Evolutionary conservation across 2,888 invertebrate species (phyloP).

Genomic region (Invenusta paracnida): DNA sequence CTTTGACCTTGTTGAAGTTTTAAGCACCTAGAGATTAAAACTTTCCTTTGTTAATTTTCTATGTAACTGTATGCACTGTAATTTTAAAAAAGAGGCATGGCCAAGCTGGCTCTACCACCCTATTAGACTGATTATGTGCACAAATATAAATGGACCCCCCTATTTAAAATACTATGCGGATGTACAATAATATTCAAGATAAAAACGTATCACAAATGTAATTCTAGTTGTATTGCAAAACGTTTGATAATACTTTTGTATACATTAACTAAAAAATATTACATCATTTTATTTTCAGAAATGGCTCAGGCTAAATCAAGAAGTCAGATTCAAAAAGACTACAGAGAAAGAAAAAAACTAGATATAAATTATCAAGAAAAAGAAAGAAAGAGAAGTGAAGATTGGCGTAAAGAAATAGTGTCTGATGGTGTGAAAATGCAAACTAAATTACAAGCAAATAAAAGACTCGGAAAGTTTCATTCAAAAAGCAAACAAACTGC

Average conservation of each 20-base stretch:
- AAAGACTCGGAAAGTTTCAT: background rate
- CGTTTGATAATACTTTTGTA: background rate
- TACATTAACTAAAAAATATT: background rate
- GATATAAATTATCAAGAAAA: background rate
- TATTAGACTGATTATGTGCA: background rate
- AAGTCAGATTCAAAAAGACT: background rate
- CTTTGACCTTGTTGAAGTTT: no score
- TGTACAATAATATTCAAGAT: background rate
- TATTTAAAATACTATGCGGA: background rate
- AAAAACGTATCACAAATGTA: background rate
- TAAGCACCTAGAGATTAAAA: no score
- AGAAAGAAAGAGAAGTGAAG: background rate
- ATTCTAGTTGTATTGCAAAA: background rate
- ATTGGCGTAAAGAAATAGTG: background rate
- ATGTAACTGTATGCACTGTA: no score
- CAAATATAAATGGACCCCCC: background rate
- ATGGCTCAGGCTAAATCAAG: background rate
- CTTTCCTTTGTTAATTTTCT: no score
- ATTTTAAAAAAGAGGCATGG: no score
- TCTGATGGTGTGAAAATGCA: background rate
- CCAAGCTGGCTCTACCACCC: no score
- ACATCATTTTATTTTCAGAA: background rate
- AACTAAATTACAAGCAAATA: background rate
- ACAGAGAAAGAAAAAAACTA: conserved; percentile 8
- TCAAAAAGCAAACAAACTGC: background rate